These are phyloP conservation scores for Anoplius nigerrimus DNA, from an alignment of 2,888 invertebrate genomes.

Conservation along the genomic window DNA sequence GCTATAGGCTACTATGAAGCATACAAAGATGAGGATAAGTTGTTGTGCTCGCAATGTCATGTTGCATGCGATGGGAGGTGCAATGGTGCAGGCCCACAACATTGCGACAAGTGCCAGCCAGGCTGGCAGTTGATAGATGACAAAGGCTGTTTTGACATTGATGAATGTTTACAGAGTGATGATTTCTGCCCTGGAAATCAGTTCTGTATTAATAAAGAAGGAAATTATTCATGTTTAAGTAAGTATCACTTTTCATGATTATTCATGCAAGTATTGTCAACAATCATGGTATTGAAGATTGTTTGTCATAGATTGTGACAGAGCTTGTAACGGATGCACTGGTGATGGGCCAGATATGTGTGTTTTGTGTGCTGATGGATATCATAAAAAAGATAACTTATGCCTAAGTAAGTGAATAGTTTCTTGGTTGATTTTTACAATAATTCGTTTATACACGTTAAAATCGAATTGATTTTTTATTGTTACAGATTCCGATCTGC, in stretches of 20 bases:
- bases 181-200: conserved; percentile 79
- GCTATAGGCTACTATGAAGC: conserved; percentile 83
- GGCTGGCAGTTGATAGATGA: conserved; percentile 87
- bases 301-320: conserved; percentile 82
- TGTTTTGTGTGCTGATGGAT: conserved; percentile 85
- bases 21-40: conserved; percentile 84
- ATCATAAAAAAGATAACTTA: conserved; percentile 82
- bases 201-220: conserved; percentile 93
- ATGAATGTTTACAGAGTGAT: conserved; percentile 85
- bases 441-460: not conserved
- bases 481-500: conserved; percentile 58
- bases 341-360: conserved; percentile 97
- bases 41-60: conserved; percentile 88
- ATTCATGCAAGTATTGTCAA: not conserved
- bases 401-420: conserved; percentile 81
- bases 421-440: conserved; percentile 1
- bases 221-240: conserved; percentile 86
- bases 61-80: conserved; percentile 87
- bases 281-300: not conserved
- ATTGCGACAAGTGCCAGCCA: conserved; percentile 80
- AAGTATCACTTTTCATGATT: conserved; percentile 40
- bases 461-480: conserved; percentile 2
- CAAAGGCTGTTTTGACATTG: conserved; percentile 88
- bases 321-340: conserved; percentile 87
- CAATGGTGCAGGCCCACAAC: conserved; percentile 83